phyloP scores from a whole-genome alignment of 2,888 invertebrate genomes.

The Autographa gamma region DNA sequence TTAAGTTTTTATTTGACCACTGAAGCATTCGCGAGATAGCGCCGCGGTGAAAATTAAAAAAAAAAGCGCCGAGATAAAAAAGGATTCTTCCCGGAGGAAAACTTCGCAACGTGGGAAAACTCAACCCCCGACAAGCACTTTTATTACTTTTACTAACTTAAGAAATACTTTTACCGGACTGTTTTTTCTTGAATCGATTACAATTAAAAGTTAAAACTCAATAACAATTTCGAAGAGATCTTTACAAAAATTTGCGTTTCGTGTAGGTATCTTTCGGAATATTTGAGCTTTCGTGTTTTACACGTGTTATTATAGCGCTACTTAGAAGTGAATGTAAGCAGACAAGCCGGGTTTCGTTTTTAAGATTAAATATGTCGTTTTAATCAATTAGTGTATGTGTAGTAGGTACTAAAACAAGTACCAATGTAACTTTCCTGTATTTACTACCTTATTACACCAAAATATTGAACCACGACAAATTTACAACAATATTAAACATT shows the following conservation, averaged over 20 bases:
- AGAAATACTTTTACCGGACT: slow-evolving; percentile 58
- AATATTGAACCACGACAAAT: slow-evolving; percentile 15
- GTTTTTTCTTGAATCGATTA: slow-evolving; percentile 64
- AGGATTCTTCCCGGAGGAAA: slow-evolving; percentile 66
- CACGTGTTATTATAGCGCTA: background rate
- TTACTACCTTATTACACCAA: slow-evolving; percentile 9
- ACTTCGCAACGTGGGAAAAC: slow-evolving; percentile 63
- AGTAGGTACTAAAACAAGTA: background rate
- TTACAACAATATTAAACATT: slow-evolving; percentile 26
- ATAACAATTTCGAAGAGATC: slow-evolving; percentile 44
- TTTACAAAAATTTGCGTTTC: slow-evolving; percentile 43
- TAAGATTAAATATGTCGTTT: background rate
- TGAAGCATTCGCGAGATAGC: slow-evolving; percentile 89
- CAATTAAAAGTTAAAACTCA: slow-evolving; percentile 62
- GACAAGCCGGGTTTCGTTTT: background rate
- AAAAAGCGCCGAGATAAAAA: slow-evolving; percentile 73
- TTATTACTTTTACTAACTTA: slow-evolving; percentile 65
- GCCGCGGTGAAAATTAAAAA: slow-evolving; percentile 87
- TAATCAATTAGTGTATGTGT: background rate
- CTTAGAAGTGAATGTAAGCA: background rate
- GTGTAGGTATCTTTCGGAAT: slow-evolving; percentile 22
- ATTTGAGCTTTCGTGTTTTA: slow-evolving; percentile 23
- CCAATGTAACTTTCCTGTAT: background rate
- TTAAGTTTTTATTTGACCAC: slow-evolving; percentile 89
- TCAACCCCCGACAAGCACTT: slow-evolving; percentile 55